Conservation (phyloP, 2,797 vertebrate genomes). For the Australoheros facetus region DNA sequence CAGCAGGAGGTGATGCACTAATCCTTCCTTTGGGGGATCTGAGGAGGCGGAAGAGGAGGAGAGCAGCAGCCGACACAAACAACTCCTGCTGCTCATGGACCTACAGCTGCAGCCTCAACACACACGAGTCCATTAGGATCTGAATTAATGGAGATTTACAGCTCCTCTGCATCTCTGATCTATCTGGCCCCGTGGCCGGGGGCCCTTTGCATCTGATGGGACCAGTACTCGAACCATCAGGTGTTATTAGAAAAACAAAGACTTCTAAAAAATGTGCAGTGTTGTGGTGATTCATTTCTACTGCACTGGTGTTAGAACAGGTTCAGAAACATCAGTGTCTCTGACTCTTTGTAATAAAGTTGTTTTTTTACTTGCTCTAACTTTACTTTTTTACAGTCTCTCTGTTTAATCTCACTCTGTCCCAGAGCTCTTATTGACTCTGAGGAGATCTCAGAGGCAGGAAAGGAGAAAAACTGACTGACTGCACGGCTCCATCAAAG, state of each 20-base stretch:
- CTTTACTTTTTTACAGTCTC: neutral
- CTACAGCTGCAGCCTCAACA: neutral
- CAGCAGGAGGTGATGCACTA: conserved; percentile 4
- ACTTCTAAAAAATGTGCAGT: neutral
- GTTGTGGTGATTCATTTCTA: neutral
- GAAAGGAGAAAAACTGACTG: neutral
- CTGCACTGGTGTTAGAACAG: neutral
- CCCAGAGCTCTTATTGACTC: neutral
- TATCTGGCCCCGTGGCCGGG: neutral
- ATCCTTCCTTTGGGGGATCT: conserved; percentile 26
- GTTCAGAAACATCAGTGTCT: neutral
- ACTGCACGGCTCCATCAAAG: too few relatives aligned
- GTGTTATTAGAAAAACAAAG: neutral
- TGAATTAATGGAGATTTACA: conserved; percentile 1
- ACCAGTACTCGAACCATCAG: neutral
- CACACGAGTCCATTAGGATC: neutral
- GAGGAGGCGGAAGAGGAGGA: neutral
- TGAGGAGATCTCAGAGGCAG: neutral
- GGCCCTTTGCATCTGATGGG: neutral
- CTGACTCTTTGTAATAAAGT: too few relatives aligned
- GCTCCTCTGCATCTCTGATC: neutral
- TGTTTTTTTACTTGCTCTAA: too few relatives aligned
- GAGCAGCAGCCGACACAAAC: conserved; percentile 29
- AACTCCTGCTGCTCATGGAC: conserved; percentile 15
- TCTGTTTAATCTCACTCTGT: too few relatives aligned